These are phyloP conservation scores for Naja naja DNA, from an alignment of 2,113 vertebrate species.

Conservation along the genomic window DNA sequence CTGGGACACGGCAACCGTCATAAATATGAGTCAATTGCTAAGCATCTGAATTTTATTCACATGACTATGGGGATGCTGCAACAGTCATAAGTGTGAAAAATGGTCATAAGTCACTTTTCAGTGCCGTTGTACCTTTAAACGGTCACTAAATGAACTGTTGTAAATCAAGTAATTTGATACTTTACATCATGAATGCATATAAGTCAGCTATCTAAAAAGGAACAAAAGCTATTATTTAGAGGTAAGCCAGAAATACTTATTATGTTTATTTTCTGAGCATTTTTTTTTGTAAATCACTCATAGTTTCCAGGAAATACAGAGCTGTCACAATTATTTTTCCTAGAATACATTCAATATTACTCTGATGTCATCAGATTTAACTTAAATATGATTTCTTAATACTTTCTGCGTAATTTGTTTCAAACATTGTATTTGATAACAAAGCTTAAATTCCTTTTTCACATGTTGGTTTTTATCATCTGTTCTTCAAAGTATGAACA, in stretches of 20 bases:
- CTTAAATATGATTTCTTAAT: conserved; percentile 21
- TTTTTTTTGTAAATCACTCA: conserved; percentile 29
- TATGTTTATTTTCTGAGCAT: conserved; percentile 37
- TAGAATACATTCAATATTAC: conserved; percentile 29
- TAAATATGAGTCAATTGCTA: no score
- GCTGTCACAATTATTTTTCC: conserved; percentile 45
- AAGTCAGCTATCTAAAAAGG: conserved; percentile 51
- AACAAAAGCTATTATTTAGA: conserved; percentile 32
- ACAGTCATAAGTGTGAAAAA: no score
- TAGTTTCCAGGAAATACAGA: conserved; percentile 53
- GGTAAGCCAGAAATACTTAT: conserved; percentile 43
- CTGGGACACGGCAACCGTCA: no score
- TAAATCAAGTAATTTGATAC: conserved; percentile 32
- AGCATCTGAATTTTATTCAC: no score
- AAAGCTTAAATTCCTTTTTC: conserved; percentile 17
- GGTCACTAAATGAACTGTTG: no score
- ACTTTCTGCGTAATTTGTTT: conserved; percentile 8
- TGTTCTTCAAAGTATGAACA: conserved; percentile 52
- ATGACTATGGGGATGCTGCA: no score
- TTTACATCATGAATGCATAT: conserved; percentile 54
- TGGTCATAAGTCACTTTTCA: no score
- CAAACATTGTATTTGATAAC: conserved; percentile 19
- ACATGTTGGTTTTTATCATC: conserved; percentile 20
- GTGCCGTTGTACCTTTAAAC: no score
- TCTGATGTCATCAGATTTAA: conserved; percentile 34